Evolutionary conservation across 2,113 vertebrate species (phyloP).

Genomic region (Sterna hirundo): DNA sequence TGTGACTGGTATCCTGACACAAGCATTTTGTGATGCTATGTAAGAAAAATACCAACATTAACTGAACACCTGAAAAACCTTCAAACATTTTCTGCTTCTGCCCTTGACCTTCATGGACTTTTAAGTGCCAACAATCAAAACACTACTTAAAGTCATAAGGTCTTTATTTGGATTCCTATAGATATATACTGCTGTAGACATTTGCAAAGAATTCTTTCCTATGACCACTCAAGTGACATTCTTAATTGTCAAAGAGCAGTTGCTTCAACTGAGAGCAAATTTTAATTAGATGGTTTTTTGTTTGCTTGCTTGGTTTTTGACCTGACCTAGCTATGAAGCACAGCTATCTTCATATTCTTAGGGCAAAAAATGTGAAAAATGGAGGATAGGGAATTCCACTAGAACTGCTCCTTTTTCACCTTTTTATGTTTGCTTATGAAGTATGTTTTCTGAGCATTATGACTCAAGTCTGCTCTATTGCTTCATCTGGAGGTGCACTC

Average conservation of each 20-base stretch:
- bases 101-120: background rate
- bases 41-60: background rate
- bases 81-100: background rate
- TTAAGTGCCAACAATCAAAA: background rate
- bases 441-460: background rate
- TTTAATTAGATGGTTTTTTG: background rate
- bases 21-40: background rate
- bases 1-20: background rate
- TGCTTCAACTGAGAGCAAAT: background rate
- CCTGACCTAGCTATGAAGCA: background rate
- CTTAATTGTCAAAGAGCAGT: background rate
- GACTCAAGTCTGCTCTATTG: background rate
- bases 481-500: background rate
- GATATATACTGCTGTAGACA: background rate
- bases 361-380: background rate
- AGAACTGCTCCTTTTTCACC: background rate
- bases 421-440: background rate
- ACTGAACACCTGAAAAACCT: background rate
- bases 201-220: background rate
- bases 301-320: background rate
- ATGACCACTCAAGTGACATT: background rate
- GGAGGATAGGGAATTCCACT: background rate
- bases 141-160: background rate
- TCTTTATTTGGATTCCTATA: background rate
- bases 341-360: background rate